A percentile compares a stretch with the other conserved stretches of the same genome.
Evolutionary conservation across 1,140 invertebrate species (phyloP).

Genomic region (Hesperophylax magnus): DNA sequence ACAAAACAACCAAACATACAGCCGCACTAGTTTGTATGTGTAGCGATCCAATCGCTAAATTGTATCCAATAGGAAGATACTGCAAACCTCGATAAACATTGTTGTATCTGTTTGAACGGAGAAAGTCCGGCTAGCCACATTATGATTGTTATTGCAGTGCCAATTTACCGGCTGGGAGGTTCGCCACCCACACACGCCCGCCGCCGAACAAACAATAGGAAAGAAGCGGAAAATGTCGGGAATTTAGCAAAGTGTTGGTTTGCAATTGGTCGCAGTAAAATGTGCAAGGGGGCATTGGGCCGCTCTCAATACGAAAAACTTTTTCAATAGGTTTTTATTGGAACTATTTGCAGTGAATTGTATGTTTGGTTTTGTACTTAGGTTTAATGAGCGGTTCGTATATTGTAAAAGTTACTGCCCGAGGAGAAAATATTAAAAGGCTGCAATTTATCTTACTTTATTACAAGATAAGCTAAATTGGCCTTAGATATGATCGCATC

Average conservation of each 20-base stretch:
- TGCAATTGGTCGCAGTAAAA: constrained; percentile 53
- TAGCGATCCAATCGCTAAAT: constrained; percentile 36
- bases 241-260: constrained; percentile 28
- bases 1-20: neutral
- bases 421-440: no score
- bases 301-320: constrained; percentile 32
- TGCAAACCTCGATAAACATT: constrained; percentile 46
- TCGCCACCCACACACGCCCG: constrained; percentile 23
- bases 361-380: constrained; percentile 1
- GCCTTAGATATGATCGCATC: no score
- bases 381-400: neutral
- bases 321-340: constrained; percentile 38
- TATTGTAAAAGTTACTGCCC: neutral
- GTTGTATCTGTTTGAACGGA: constrained; percentile 36
- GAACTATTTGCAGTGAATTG: constrained; percentile 6
- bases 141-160: constrained; percentile 57
- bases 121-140: constrained; percentile 50
- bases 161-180: constrained; percentile 51
- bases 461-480: no score
- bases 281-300: constrained; percentile 24
- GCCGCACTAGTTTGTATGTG: constrained; percentile 3
- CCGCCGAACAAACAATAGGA: neutral
- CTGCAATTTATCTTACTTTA: no score
- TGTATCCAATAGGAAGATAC: constrained; percentile 39
- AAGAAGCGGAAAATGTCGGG: constrained; percentile 35